Percentiles rank a stretch among this genome's conserved stretches.
Conservation (phyloP, 1,140 invertebrate species). For the Drosophila kikkawai region DNA sequence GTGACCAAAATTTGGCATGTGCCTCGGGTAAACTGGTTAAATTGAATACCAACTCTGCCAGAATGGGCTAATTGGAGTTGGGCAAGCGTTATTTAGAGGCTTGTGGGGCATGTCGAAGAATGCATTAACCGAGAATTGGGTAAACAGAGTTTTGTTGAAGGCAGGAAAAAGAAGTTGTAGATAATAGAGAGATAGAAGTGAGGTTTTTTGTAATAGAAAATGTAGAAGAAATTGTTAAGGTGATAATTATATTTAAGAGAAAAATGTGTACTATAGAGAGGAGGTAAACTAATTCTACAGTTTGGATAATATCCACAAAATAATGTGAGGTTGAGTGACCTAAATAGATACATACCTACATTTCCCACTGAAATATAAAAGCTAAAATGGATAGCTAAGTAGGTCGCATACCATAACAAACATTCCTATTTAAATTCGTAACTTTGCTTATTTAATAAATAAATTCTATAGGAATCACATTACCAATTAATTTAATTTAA, state of each 20-base stretch:
- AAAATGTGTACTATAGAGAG: not conserved
- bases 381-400: not conserved
- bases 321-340: not conserved
- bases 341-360: not conserved
- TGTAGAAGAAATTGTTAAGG: not conserved
- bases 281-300: not conserved
- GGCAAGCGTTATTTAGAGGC: not conserved
- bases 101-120: conserved; percentile 22
- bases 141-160: conserved; percentile 4
- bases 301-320: not conserved
- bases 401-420: not conserved
- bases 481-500: conserved; percentile 4
- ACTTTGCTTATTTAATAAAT: not conserved
- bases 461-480: not conserved
- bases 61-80: conserved; percentile 19
- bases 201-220: not conserved
- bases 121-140: conserved; percentile 21
- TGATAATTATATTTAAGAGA: conserved; percentile 16
- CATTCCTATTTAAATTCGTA: not conserved
- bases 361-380: not conserved
- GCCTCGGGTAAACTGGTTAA: conserved; percentile 29
- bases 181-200: not conserved
- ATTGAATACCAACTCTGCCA: conserved; percentile 43
- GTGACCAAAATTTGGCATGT: conserved; percentile 78
- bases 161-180: conserved; percentile 1